Evolutionary conservation across 2,113 vertebrate species (phyloP).

Genomic region (Crocuta crocuta): DNA sequence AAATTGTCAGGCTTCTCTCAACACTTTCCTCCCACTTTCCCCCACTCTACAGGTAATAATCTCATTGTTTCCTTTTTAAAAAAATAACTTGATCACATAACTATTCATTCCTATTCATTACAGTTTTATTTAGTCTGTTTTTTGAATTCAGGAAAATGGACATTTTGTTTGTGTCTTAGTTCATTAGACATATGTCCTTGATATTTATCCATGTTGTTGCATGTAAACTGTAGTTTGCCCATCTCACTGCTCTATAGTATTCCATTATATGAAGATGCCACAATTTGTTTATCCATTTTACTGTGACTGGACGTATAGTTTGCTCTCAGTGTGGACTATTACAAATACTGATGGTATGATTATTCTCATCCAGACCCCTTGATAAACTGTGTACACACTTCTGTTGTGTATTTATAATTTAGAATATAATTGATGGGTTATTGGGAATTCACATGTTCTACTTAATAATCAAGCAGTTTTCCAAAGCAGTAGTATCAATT

Average conservation of each 20-base stretch:
- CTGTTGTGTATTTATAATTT: constrained; percentile 34
- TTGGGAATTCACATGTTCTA: constrained; percentile 20
- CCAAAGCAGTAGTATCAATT: neutral
- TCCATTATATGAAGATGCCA: constrained; percentile 34
- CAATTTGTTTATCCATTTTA: constrained; percentile 22
- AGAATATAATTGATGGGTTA: constrained; percentile 35
- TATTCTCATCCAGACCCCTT: neutral
- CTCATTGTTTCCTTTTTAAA: neutral
- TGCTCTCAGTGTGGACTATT: neutral
- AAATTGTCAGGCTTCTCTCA: neutral
- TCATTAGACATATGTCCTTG: neutral
- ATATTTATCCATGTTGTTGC: neutral
- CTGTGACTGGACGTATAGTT: neutral
- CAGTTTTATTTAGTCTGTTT: neutral
- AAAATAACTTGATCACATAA: neutral
- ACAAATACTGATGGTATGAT: neutral
- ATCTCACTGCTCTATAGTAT: neutral
- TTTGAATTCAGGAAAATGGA: constrained; percentile 19
- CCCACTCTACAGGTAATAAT: neutral
- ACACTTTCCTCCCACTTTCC: neutral
- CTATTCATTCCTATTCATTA: neutral
- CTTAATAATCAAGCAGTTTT: constrained; percentile 17
- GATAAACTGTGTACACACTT: constrained; percentile 9
- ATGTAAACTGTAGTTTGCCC: neutral
- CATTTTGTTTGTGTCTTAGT: neutral